Conservation (phyloP, 2,113 vertebrate species). For the Psammodynastes pulverulentus region DNA sequence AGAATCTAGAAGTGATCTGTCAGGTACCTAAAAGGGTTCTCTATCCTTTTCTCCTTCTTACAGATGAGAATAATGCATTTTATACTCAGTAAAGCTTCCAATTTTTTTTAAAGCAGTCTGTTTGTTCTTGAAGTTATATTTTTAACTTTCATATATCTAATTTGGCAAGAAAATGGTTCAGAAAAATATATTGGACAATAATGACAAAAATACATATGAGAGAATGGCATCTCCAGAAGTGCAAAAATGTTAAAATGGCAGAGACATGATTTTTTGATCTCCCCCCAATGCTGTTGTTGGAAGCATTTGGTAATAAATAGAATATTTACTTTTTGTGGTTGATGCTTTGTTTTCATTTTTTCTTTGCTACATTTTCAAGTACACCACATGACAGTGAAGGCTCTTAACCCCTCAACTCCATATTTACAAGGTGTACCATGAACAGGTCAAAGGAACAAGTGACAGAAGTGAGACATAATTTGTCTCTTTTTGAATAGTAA, state of each 20-base stretch:
- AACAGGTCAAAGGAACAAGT: not conserved
- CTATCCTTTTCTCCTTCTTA: not conserved
- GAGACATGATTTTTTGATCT: not conserved
- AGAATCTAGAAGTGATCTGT: not conserved
- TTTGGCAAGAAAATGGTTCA: not conserved
- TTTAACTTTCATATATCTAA: not conserved
- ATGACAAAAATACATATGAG: not conserved
- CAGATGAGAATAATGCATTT: not conserved
- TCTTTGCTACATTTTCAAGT: not conserved
- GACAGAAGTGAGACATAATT: conserved; percentile 11
- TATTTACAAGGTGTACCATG: not conserved
- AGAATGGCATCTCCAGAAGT: not conserved
- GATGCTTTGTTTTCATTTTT: not conserved
- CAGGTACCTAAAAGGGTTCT: not conserved
- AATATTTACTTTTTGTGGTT: not conserved
- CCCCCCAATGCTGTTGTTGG: not conserved
- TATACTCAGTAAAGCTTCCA: not conserved
- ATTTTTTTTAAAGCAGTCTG: not conserved
- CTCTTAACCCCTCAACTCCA: not conserved
- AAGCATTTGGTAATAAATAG: not conserved
- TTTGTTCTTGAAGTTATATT: not conserved
- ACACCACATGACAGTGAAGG: not conserved
- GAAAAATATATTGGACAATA: not conserved
- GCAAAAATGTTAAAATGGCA: not conserved
- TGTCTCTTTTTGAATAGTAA: conserved; percentile 32